phyloP scores from a whole-genome alignment of 2,797 vertebrate genomes.

The Muraenolepis orangiensis region DNA sequence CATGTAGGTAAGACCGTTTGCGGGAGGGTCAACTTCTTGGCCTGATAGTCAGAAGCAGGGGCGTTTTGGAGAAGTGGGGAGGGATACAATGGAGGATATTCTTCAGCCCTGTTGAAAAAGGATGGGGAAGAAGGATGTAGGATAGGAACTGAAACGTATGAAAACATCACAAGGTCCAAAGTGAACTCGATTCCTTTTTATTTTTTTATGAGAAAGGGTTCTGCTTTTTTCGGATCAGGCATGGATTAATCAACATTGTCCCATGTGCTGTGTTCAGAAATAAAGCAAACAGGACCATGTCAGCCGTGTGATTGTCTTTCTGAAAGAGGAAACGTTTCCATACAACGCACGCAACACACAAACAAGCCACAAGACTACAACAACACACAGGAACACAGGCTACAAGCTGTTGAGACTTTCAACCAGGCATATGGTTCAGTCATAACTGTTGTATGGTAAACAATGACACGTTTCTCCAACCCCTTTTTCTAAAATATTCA shows the following conservation, averaged over 20 bases:
- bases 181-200: background rate
- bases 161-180: background rate
- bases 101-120: background rate
- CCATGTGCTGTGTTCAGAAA: background rate
- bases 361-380: background rate
- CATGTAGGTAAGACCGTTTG: background rate
- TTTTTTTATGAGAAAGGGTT: background rate
- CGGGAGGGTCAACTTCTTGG: background rate
- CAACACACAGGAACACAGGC: too few species aligned
- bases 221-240: background rate
- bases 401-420: too few species aligned
- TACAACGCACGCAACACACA: background rate
- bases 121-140: too few species aligned
- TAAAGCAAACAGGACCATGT: background rate
- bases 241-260: background rate
- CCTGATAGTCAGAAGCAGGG: background rate
- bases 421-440: background rate
- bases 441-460: background rate
- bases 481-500: too few species aligned
- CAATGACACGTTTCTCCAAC: background rate
- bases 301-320: constrained; percentile 14
- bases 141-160: background rate
- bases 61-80: background rate
- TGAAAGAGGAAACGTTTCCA: constrained; percentile 35
- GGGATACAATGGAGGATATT: background rate